Evolutionary conservation across 2,797 vertebrate species (phyloP).

Genomic region (Hippoglossus hippoglossus): DNA sequence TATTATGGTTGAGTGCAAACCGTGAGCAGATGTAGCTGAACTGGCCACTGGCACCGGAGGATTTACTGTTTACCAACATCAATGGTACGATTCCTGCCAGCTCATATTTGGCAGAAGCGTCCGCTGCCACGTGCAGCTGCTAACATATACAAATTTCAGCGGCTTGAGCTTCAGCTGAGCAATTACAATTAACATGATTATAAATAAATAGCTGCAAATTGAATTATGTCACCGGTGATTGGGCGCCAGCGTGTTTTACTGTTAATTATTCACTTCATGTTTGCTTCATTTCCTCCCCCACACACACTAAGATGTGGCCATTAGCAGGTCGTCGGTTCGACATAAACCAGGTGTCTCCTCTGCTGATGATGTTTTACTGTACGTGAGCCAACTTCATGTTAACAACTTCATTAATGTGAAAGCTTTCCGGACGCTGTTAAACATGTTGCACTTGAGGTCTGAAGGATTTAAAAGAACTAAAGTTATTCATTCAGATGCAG

Average conservation of each 20-base stretch:
- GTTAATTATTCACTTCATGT: constrained; percentile 39
- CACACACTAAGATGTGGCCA: background rate
- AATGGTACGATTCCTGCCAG: background rate
- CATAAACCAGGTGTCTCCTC: constrained; percentile 7
- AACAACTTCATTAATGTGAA: background rate
- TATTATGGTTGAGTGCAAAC: background rate
- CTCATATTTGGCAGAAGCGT: background rate
- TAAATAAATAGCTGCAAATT: constrained; percentile 33
- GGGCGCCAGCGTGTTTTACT: constrained; percentile 17
- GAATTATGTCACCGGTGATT: constrained; percentile 30
- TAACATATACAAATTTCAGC: background rate
- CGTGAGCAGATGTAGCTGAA: background rate
- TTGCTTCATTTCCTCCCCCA: background rate
- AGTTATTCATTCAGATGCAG: background rate
- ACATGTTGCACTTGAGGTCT: background rate
- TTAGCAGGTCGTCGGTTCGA: background rate
- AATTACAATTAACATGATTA: constrained; percentile 49
- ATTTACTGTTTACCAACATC: background rate
- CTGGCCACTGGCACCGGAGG: background rate
- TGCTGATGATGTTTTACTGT: constrained; percentile 1
- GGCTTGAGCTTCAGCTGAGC: constrained; percentile 11
- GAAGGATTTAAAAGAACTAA: background rate
- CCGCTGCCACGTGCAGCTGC: background rate
- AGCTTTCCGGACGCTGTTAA: background rate
- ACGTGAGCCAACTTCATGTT: no score